Base-by-base conservation (phyloP, 2,113 vertebrate genomes). In the Xenopus laevis region DNA sequence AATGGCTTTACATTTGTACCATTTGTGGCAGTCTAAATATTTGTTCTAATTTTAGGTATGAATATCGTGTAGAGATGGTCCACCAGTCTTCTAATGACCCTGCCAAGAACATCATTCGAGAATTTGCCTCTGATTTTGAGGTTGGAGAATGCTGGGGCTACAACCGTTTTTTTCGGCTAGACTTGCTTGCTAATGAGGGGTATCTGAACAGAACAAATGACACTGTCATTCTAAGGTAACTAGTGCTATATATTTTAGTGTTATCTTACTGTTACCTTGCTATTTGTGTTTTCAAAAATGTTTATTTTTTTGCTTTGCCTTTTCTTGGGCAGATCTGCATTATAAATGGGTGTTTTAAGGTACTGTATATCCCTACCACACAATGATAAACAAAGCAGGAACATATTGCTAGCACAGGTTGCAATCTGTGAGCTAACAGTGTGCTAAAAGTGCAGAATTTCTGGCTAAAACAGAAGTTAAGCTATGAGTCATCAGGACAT, bases 61-160 rank as follows among this genome's bases (percentile, higher is more conserved):
- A 99, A 77, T 99, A 99, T 84, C 92, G 97, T 13, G 97, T 99
- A n/a, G 97, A 99, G 81, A 99, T 99, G 97, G 97, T 99, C 79
- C 96, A 99, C 80, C 97, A 99, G 79, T 95, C 95, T 60, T 96
- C 96, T 83, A 98, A 93, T 0, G 97, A 99, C 77, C 94, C 96
- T 21, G 92, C 94, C 44, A 99, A 99, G 81, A 99, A 99, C 87
- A 99, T 99, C 16, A 99, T 98, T 66, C 82, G 97, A 45, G 97
- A 99, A 80, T 99, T 99, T 78, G 97, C 97, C 12, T 99, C 97
- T 0, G 97, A 99, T 81, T 99, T 99, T 71, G 97, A 99, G 84
- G 96, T 99, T 57, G 97, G 97, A 4, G 97, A 98, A 21, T 99
- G 97, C 50, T 99, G 97, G 97, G 97, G 97, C 0, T 99, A 99